phyloP scores from a whole-genome alignment of 2,113 vertebrate genomes.

The Zapornia atra region DNA sequence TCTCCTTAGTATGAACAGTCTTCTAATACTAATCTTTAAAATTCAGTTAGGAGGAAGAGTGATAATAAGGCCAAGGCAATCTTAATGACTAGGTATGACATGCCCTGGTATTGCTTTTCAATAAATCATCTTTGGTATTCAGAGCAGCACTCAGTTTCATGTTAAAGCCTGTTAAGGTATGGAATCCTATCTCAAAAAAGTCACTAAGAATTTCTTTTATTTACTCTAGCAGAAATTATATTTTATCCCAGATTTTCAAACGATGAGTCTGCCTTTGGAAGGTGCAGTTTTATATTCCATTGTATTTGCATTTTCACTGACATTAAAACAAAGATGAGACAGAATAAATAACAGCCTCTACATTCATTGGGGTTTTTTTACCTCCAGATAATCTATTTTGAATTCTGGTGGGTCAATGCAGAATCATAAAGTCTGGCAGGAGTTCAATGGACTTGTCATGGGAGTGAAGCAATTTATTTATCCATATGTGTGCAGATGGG shows the following conservation, averaged over 20 bases:
- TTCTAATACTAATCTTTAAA: conserved; percentile 18
- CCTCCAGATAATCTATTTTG: conserved; percentile 6
- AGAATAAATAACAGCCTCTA: neutral
- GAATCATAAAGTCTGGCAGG: conserved; percentile 6
- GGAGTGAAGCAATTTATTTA: conserved; percentile 26
- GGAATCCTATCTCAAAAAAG: neutral
- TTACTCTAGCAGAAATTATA: neutral
- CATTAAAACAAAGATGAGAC: neutral
- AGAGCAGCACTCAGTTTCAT: neutral
- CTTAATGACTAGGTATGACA: neutral
- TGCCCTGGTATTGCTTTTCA: conserved; percentile 29
- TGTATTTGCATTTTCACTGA: conserved; percentile 1
- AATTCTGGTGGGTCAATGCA: conserved; percentile 39
- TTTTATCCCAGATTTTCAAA: neutral
- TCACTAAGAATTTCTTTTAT: neutral
- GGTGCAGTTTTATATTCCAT: neutral
- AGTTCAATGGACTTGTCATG: conserved; percentile 9
- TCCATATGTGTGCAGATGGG: conserved; percentile 10
- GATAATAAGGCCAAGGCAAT: conserved; percentile 10
- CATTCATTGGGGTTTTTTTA: neutral
- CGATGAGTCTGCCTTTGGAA: neutral
- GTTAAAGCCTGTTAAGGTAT: neutral
- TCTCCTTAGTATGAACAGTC: neutral
- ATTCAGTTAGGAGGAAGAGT: neutral
- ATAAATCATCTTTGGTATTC: conserved; percentile 14